These are phyloP conservation scores for Hippocampus abdominalis DNA, from an alignment of 2,113 vertebrate genomes.

Conservation along the genomic window DNA sequence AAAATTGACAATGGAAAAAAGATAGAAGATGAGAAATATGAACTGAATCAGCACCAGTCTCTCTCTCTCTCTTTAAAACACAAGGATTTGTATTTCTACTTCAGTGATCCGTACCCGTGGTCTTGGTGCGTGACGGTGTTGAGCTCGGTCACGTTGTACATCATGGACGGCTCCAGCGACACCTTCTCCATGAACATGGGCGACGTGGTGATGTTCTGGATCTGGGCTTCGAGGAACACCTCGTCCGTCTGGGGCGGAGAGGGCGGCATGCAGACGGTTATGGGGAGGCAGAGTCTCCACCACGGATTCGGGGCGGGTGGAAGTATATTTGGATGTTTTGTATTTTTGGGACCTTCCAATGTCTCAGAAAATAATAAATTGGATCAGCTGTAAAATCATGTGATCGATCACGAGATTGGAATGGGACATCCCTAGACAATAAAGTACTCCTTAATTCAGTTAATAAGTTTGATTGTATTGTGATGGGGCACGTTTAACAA, in stretches of 20 bases:
- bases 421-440: no score
- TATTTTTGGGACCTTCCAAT: background rate
- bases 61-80: no score
- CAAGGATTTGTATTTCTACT: no score
- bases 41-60: no score
- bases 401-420: no score
- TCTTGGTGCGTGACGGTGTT: slow-evolving; percentile 75
- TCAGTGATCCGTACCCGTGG: slow-evolving; percentile 72
- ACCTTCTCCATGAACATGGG: slow-evolving; percentile 99
- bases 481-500: background rate
- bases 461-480: background rate
- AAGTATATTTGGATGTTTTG: no score
- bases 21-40: no score
- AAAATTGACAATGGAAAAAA: no score
- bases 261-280: background rate
- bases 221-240: slow-evolving; percentile 97
- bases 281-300: background rate
- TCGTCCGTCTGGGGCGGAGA: slow-evolving; percentile 84
- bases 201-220: slow-evolving; percentile 98
- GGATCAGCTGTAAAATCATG: no score
- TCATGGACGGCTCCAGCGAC: slow-evolving; percentile 92
- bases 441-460: background rate
- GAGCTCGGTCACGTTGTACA: slow-evolving; percentile 95
- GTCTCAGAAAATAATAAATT: no score
- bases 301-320: background rate